Base-by-base conservation (phyloP, 2,888 invertebrate species). In the Laothoe populi region DNA sequence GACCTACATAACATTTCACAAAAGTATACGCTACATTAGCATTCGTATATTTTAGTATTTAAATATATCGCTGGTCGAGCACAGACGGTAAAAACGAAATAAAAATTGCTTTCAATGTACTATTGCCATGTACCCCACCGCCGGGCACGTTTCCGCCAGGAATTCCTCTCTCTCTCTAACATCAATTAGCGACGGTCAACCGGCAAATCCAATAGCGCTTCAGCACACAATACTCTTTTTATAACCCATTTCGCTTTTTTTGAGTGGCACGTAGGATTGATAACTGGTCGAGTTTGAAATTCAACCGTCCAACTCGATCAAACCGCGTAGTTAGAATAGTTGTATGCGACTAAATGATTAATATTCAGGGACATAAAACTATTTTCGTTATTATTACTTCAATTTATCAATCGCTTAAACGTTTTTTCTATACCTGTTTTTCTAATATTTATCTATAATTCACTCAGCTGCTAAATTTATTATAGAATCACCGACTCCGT, bases 141-240 rank as follows among this genome's bases (percentile, higher is more conserved):
- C 31, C 59, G 59, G 59, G 19, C 13, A 59, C 24, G 45, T 21
- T 59, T 59, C 59, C 59, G 59, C 11, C 42, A 45, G 42, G 59
- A 45, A 45, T 26, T 59, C 58, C 42, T 42, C 31, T 59, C 44
- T 16, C n/a, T 23, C 16, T 45, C 31, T 31, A 45, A 19, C 26
- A n/a, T 59, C 45, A 26, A 59, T 59, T 59, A 59, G 21, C 45
- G 45, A n/a, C 23, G 40, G 26, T 26, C 42, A 19, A 35, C 31
- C 53, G 10, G 53, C 31, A 8, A 53, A 19, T 35, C 49, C 49
- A 53, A 53, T 19, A 53, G 35, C 35, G 31, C 10, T 53, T 53
- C 31, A 31, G 11, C 31, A 24, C 4, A 53, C 53, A 53, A 35
- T 19, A 35, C 53, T 11, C 1, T 19, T 53, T 19, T 44, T 19